These are phyloP conservation scores for Drosophila athabasca DNA, from an alignment of 1,140 invertebrate genomes.

Conservation along the genomic window DNA sequence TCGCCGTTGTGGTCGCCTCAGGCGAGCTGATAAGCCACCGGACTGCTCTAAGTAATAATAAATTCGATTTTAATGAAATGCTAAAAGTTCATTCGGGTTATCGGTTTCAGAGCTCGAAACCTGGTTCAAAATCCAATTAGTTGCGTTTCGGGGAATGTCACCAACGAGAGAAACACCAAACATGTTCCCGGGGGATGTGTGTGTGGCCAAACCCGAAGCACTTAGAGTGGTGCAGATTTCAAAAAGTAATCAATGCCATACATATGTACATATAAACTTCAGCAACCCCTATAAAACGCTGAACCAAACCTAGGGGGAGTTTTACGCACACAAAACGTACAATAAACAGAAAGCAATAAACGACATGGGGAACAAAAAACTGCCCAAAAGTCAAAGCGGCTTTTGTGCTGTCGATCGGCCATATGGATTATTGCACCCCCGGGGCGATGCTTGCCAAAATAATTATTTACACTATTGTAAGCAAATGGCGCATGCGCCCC, in stretches of 20 bases:
- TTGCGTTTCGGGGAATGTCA: slow-evolving; percentile 15
- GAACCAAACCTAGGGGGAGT: slow-evolving; percentile 15
- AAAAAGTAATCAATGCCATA: slow-evolving; percentile 15
- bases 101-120: slow-evolving; percentile 20
- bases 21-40: slow-evolving; percentile 52
- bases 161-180: slow-evolving; percentile 8
- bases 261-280: slow-evolving; percentile 8
- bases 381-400: slow-evolving; percentile 37
- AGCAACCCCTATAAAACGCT: slow-evolving; percentile 32
- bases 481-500: slow-evolving; percentile 56
- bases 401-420: slow-evolving; percentile 31
- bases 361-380: slow-evolving; percentile 10
- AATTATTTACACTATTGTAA: slow-evolving; percentile 39
- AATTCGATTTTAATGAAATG: slow-evolving; percentile 74
- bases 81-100: slow-evolving; percentile 54
- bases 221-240: slow-evolving; percentile 44
- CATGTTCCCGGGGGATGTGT: slow-evolving; percentile 4
- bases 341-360: slow-evolving; percentile 11
- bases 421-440: slow-evolving; percentile 25
- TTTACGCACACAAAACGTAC: slow-evolving; percentile 4
- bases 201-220: slow-evolving; percentile 12
- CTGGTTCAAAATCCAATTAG: slow-evolving; percentile 27
- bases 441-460: slow-evolving; percentile 37
- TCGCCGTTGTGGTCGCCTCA: slow-evolving; percentile 30
- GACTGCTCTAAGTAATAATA: slow-evolving; percentile 62